A percentile compares a stretch with the other conserved stretches of the same genome.
phyloP scores from a whole-genome alignment of 2,113 vertebrate genomes.

The Phalacrocorax carbo region DNA sequence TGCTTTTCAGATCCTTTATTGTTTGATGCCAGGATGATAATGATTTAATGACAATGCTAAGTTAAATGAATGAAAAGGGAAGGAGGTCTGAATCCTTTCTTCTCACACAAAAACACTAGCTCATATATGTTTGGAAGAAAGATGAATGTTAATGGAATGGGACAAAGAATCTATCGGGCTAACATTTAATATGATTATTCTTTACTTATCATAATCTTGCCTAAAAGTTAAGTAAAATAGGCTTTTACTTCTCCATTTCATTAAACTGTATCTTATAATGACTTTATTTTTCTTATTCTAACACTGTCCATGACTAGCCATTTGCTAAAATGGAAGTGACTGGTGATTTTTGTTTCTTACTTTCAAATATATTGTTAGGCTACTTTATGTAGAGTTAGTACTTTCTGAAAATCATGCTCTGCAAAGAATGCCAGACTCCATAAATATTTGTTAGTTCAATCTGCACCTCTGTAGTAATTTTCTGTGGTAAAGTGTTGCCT shows the following conservation, averaged over 20 bases:
- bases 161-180: neutral
- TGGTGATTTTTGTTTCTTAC: neutral
- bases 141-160: neutral
- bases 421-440: neutral
- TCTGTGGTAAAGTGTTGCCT: neutral
- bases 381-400: neutral
- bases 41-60: neutral
- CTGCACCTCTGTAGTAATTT: neutral
- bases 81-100: neutral
- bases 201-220: neutral
- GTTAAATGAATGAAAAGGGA: neutral
- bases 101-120: neutral
- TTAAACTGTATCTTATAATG: neutral
- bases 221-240: neutral
- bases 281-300: neutral
- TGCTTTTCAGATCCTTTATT: neutral
- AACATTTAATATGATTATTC: neutral
- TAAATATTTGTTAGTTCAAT: neutral
- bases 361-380: neutral
- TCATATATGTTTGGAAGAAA: neutral
- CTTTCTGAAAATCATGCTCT: neutral
- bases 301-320: fast-evolving
- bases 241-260: neutral
- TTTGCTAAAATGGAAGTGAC: neutral
- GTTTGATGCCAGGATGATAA: neutral